Percentiles rank a stretch among this genome's conserved stretches.
phyloP scores from a whole-genome alignment of 35 echinoderm and acorn worm species.

The Heliocidaris erythrogramma region DNA sequence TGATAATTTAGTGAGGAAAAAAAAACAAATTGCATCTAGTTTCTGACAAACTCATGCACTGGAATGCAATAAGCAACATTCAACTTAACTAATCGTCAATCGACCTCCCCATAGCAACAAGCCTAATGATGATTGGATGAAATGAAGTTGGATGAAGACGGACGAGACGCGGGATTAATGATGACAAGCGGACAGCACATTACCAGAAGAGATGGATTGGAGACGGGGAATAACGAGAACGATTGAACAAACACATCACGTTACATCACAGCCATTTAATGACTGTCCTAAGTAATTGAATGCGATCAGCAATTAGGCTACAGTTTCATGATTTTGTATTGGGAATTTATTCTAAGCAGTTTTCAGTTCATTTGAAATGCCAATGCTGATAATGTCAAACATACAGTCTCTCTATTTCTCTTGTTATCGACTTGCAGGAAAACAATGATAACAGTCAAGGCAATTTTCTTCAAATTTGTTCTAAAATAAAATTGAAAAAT shows the following conservation, averaged over 20 bases:
- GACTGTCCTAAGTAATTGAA: not conserved
- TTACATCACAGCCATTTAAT: conserved; percentile 10
- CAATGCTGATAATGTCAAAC: not conserved
- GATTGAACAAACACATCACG: conserved; percentile 27
- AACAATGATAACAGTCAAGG: not conserved
- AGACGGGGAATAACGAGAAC: conserved; percentile 13
- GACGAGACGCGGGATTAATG: conserved; percentile 26
- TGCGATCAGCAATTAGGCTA: conserved; percentile 23
- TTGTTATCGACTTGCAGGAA: not conserved
- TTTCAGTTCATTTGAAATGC: conserved; percentile 11
- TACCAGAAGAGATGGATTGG: not conserved
- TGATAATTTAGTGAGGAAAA: no score
- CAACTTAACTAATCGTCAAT: not conserved
- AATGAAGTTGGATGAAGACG: conserved; percentile 27
- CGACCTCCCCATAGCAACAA: conserved; percentile 24
- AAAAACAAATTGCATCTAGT: no score
- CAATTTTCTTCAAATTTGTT: not conserved
- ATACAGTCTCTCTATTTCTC: not conserved
- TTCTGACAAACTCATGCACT: not conserved
- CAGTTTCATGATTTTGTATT: not conserved
- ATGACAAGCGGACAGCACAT: conserved; percentile 35
- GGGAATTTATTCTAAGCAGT: not conserved
- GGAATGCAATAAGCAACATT: not conserved
- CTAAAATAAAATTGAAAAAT: not conserved
- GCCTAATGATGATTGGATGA: conserved; percentile 50